Base-by-base conservation (phyloP, 2,888 invertebrate species). In the Ctenicera cuprea region DNA sequence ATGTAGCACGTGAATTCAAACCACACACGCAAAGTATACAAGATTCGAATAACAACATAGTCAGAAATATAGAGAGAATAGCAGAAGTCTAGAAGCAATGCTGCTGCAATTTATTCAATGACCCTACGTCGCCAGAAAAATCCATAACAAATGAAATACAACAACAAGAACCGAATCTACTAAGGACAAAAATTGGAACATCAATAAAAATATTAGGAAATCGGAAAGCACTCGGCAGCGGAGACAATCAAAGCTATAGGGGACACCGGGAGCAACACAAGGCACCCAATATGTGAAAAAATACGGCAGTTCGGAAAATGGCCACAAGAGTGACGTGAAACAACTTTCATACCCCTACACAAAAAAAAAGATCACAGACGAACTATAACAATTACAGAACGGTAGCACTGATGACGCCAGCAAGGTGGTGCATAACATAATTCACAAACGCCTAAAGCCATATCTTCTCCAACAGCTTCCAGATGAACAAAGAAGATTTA, bases 381-480 rank as follows among this genome's bases (percentile, higher is more conserved):
- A 45, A 45, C n/a, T 14, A 14, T 45, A 45, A 45, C 16, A 45
- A 16, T 14, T 45, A 45, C 43, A 45, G 43, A 8, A 45, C 43
- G 43, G n/a, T 45, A 14, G 43, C 43, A 45, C 43, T 45, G 26
- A 26, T 26, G 5, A 26, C 26, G 26, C 5, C 26, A 26, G 26
- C 26, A 38, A 38, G 38, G 38, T 45, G n/a, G 3, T 45, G n/a
- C 43, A n/a, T 1, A 45, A 45, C 43, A 45, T 45, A 45, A 45
- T 16, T 14, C 4, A 45, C 43, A 14, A 45, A 45, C 43, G 43
- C 43, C 43, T 45, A n/a, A 45, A 45, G 16, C 7, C 16, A 16
- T 45, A 45, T 14, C 43, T 45, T 8, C 43, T 45, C n/a, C 43
- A 45, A 14, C 43, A 45, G 43, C 4, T 45, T n/a, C 43, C 43